Evolutionary conservation across 2,797 vertebrate species (phyloP), one percentile per base, ranked within the genome.

Genomic region (Serranus cabrilla): DNA sequence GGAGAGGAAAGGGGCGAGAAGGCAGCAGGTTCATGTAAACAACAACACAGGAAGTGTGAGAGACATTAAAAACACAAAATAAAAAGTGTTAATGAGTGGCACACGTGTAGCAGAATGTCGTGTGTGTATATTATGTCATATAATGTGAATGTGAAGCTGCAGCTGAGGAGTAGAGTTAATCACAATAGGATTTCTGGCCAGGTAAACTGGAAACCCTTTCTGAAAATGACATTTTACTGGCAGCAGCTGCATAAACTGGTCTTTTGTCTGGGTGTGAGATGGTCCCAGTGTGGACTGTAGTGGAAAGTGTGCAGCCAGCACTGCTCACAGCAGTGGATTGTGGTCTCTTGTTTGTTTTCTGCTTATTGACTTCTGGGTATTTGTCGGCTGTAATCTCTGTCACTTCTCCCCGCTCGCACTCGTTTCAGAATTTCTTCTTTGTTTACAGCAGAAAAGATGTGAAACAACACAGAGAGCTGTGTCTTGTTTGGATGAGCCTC

Each of bases 1-100:
- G 55, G 21, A 60, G n/a, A 63, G 59, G 59, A 46, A 25, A 54
- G 17, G 11, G 50, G 11, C 10, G 5, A 56, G 25, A 83, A 82
- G 87, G 82, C 83, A 89, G 83, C 78, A 67, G 74, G 34, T 75
- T 78, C 51, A 54, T 83, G 86, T 89, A 91, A 89, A 91, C 86
- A 82, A 64, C 25, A 61, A 65, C 50, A 62, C 42, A 47, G 14
- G 23, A 23, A 49, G 45, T 51, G 34, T 52, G 69, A 50, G 18
- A 52, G 7, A 65, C 23, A 43, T 39, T 14, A 52, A 65, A 34
- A 39, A 71, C 13, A 59, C 13, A 47, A 27, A 75, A 47, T 2
- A 43, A 23, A 37, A 25, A 69, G 27, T 68, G 34, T 37, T 16
- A 21, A 50, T 39, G 39, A 61, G 49, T 21, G n/a, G 51, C 23